Percentiles rank a stretch among this genome's conserved stretches.
Evolutionary conservation across 1,140 invertebrate genomes (phyloP).

Genomic region (Chlorops oryzae): DNA sequence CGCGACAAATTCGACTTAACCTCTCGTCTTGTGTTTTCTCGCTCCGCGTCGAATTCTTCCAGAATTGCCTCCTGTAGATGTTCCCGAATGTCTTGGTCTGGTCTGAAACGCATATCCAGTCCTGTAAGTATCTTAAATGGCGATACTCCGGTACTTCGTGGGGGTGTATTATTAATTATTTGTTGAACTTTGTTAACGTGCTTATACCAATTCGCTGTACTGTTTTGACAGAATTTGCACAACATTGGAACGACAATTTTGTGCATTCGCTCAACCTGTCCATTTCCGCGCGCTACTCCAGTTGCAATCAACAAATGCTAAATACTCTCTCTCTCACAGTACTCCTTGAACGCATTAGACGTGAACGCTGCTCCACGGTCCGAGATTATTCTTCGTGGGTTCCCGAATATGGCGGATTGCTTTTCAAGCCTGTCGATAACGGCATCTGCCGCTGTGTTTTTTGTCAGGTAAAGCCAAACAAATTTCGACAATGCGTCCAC

Average conservation of each 20-base stretch:
- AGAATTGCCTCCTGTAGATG: conserved; percentile 30
- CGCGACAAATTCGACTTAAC: conserved; percentile 31
- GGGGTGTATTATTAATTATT: conserved; percentile 33
- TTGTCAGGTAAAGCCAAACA: conserved; percentile 34
- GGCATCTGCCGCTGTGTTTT: background rate
- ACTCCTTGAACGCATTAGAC: background rate
- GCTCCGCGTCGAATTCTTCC: conserved; percentile 13
- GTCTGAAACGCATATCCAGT: conserved; percentile 22
- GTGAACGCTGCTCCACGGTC: conserved; percentile 3
- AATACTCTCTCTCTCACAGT: too few species aligned
- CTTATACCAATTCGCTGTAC: conserved; percentile 32
- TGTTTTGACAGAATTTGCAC: conserved; percentile 26
- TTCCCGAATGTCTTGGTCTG: conserved; percentile 17
- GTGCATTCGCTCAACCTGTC: conserved; percentile 35
- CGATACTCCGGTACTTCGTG: conserved; percentile 31
- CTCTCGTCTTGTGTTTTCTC: conserved; percentile 5
- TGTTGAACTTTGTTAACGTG: conserved; percentile 27
- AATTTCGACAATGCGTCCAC: conserved; percentile 46
- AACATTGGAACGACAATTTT: conserved; percentile 27
- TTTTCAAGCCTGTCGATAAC: background rate
- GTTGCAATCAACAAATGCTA: conserved; percentile 26
- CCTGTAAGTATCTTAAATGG: conserved; percentile 40
- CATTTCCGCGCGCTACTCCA: conserved; percentile 32
- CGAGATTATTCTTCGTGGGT: background rate
- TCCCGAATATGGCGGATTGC: background rate